These are phyloP conservation scores for Coracopsis vasa DNA, from an alignment of 2,113 vertebrate genomes.

Conservation along the genomic window DNA sequence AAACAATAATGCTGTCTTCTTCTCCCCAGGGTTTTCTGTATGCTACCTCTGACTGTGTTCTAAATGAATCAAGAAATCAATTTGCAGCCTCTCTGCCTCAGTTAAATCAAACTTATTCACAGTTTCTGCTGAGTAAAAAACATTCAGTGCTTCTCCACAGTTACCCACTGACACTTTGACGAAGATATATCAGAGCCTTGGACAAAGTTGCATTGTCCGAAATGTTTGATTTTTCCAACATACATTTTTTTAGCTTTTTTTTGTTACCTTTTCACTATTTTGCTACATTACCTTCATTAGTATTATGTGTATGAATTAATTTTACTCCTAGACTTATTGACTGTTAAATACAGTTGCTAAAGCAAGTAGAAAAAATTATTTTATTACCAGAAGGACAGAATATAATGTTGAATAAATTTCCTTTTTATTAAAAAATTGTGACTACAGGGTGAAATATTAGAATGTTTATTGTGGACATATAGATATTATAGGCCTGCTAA, in stretches of 20 bases:
- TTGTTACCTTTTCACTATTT: not conserved
- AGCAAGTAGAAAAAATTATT: constrained; percentile 8
- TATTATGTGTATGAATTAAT: not conserved
- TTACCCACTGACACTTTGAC: not conserved
- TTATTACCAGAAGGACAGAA: not conserved
- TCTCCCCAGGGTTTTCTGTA: constrained; percentile 6
- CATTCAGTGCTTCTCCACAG: not conserved
- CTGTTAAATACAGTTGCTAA: not conserved
- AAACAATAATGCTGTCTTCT: constrained; percentile 31
- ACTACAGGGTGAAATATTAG: not conserved
- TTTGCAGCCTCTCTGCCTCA: constrained; percentile 31
- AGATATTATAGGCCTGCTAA: not conserved
- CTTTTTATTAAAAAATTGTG: not conserved
- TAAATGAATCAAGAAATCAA: constrained; percentile 67
- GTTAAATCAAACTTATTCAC: constrained; percentile 55
- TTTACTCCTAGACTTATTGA: not conserved
- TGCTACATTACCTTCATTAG: not conserved
- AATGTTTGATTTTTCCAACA: not conserved
- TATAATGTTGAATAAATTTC: not conserved
- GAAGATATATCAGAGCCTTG: not conserved
- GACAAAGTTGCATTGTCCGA: not conserved
- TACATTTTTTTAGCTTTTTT: not conserved
- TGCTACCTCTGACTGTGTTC: constrained; percentile 23
- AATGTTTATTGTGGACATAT: not conserved
- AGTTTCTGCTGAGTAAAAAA: constrained; percentile 35